A percentile compares a stretch with the other conserved stretches of the same genome.
Evolutionary conservation across 2,888 invertebrate genomes (phyloP).

Genomic region (Tanytarsus gracilentus): DNA sequence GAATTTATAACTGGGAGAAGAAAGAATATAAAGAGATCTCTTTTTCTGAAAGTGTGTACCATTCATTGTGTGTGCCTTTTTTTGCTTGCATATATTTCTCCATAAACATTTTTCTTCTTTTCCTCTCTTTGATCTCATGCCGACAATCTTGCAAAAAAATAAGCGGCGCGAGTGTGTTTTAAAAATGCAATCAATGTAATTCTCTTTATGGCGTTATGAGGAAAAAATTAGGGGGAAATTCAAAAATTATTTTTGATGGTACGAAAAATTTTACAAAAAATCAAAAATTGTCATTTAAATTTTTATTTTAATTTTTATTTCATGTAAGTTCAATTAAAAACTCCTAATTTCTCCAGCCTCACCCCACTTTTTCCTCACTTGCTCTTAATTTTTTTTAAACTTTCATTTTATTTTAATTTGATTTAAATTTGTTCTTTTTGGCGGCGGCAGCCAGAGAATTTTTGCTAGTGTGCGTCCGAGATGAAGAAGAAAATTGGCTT

Average conservation of each 20-base stretch:
- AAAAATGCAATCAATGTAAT: background rate
- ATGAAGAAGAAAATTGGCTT: too few species aligned
- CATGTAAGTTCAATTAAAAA: too few species aligned
- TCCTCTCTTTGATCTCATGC: background rate
- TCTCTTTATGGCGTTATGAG: too few species aligned
- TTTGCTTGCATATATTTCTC: background rate
- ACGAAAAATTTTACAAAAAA: too few species aligned
- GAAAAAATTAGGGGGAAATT: too few species aligned
- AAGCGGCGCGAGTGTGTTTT: too few species aligned
- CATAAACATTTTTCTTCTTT: background rate
- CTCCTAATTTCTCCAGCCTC: too few species aligned
- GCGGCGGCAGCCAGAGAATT: background rate
- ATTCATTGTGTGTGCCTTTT: background rate
- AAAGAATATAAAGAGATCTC: background rate
- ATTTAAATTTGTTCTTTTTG: constrained; percentile 20
- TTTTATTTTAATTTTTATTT: constrained; percentile 9
- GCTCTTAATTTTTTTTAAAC: background rate
- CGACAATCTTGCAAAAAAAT: constrained; percentile 3
- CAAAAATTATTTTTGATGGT: too few species aligned
- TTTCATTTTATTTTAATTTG: constrained; percentile 10
- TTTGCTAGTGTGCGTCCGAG: constrained; percentile 3
- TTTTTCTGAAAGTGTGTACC: background rate
- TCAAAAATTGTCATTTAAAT: too few species aligned
- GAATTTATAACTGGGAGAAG: too few species aligned
- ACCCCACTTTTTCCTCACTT: too few species aligned